Evolutionary conservation across 2,113 vertebrate species (phyloP).

Genomic region (Myrmecophaga tridactyla): DNA sequence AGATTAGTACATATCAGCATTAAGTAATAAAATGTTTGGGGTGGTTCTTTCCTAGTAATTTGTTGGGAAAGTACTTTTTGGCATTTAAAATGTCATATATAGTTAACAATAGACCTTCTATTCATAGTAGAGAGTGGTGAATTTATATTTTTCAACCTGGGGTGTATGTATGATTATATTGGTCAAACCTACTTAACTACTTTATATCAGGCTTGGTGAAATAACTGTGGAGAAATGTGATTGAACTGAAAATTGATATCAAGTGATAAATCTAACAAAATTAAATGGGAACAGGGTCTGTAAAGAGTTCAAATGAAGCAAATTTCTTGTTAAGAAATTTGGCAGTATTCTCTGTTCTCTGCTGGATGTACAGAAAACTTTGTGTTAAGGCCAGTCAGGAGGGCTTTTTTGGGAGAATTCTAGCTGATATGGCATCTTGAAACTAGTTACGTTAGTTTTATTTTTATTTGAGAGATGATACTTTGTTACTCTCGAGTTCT

Average conservation of each 20-base stretch:
- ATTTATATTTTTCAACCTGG: neutral
- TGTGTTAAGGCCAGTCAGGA: neutral
- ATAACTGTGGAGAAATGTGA: neutral
- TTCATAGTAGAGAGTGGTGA: neutral
- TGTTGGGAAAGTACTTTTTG: neutral
- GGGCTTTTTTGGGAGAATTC: neutral
- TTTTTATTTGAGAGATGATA: neutral
- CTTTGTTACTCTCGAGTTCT: neutral
- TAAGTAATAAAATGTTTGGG: neutral
- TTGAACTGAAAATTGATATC: neutral
- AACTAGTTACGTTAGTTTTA: neutral
- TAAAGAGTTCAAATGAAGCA: neutral
- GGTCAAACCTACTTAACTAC: neutral
- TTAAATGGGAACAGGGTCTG: neutral
- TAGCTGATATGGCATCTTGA: neutral
- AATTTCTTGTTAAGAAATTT: neutral
- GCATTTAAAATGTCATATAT: slow-evolving; percentile 1
- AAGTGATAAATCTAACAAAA: neutral
- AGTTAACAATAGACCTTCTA: neutral
- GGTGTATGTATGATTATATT: neutral
- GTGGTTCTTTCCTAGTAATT: neutral
- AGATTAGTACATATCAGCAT: neutral
- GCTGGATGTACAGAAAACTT: neutral
- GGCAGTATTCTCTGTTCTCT: neutral
- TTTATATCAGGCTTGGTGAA: neutral